A percentile compares a stretch with the other conserved stretches of the same genome.
phyloP scores from a whole-genome alignment of 2,113 vertebrate genomes.

The Gallinago undulata region DNA sequence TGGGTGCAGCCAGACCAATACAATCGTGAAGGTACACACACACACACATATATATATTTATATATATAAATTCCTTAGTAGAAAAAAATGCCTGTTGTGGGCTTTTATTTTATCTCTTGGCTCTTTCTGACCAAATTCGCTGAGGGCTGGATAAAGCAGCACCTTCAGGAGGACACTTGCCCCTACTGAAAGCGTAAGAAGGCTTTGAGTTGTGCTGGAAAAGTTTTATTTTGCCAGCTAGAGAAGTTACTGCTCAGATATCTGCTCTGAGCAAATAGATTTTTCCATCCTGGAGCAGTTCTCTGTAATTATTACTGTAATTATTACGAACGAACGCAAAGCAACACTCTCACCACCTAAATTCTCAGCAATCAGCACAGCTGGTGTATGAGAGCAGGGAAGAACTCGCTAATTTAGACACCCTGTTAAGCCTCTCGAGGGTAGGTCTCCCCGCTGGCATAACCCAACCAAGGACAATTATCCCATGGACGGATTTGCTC shows the following conservation, averaged over 20 bases:
- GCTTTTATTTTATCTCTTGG: neutral
- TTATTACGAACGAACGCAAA: neutral
- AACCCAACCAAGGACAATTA: neutral
- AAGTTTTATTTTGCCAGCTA: neutral
- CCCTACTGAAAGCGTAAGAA: neutral
- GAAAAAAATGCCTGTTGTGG: neutral
- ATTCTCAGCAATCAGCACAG: neutral
- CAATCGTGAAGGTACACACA: rapidly evolving
- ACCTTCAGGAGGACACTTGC: neutral
- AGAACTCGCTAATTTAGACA: neutral
- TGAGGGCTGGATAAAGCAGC: neutral
- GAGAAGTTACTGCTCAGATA: neutral
- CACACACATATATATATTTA: too few relatives aligned
- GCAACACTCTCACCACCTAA: neutral
- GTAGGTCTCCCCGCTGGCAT: rapidly evolving
- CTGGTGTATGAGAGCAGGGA: neutral
- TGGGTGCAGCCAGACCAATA: neutral
- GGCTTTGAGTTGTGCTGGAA: neutral
- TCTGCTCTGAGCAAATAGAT: neutral
- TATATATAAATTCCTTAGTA: neutral
- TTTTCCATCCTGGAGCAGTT: conserved; percentile 16
- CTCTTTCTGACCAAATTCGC: rapidly evolving
- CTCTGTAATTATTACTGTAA: neutral
- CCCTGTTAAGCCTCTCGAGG: neutral
- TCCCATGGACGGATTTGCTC: neutral